Evolutionary conservation across 2,888 invertebrate genomes (phyloP).

Genomic region (Platerodrilus igneus): DNA sequence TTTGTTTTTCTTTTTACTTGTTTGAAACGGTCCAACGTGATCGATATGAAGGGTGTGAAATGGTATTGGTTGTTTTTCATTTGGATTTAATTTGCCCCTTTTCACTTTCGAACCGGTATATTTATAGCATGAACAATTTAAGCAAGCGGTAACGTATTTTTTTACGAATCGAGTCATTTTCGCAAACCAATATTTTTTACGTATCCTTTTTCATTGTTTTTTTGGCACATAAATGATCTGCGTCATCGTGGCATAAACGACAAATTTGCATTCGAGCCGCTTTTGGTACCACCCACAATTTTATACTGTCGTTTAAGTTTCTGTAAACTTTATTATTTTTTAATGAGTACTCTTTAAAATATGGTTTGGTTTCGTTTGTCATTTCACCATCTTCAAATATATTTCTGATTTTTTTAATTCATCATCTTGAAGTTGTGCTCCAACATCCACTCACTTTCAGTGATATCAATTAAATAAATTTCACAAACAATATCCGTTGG

Average conservation of each 20-base stretch:
- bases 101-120: too few relatives aligned
- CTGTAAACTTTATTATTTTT: background rate
- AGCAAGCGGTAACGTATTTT: constrained; percentile 35
- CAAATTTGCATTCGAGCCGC: constrained; percentile 24
- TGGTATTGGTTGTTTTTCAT: too few relatives aligned
- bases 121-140: constrained; percentile 37
- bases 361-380: background rate
- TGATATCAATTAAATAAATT: constrained; percentile 9
- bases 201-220: constrained; percentile 30
- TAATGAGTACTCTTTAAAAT: constrained; percentile 2
- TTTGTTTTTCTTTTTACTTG: constrained; percentile 24
- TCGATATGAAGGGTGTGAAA: constrained; percentile 34
- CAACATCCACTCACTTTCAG: constrained; percentile 26
- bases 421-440: constrained; percentile 28
- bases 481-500: constrained; percentile 5
- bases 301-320: background rate
- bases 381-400: too few relatives aligned
- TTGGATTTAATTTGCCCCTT: too few relatives aligned
- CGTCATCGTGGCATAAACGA: constrained; percentile 33
- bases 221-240: constrained; percentile 33
- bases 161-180: constrained; percentile 27
- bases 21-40: constrained; percentile 31
- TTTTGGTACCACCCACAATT: constrained; percentile 38
- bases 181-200: constrained; percentile 33
- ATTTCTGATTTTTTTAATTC: constrained; percentile 10